A percentile compares a stretch with the other conserved stretches of the same genome.
Evolutionary conservation across 2,113 vertebrate genomes (phyloP).

Genomic region (Centropus bengalensis): DNA sequence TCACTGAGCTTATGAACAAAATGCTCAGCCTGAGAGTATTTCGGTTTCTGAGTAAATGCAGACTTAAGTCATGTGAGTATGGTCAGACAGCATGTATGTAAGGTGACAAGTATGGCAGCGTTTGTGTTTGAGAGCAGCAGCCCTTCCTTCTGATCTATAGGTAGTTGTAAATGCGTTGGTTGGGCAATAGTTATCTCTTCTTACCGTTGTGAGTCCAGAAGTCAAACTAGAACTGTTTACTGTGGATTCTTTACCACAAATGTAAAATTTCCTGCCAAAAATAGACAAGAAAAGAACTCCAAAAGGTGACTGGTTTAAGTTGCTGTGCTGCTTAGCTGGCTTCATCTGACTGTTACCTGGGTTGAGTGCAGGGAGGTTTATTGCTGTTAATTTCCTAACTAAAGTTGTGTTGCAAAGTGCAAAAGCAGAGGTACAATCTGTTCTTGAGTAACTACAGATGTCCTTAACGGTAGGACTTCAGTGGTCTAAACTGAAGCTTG

Average conservation of each 20-base stretch:
- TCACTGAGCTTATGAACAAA: not conserved
- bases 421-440: not conserved
- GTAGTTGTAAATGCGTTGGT: not conserved
- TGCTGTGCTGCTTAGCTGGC: not conserved
- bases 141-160: not conserved
- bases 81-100: rapidly evolving
- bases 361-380: not conserved
- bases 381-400: not conserved
- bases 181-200: not conserved
- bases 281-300: not conserved
- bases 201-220: not conserved
- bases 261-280: not conserved
- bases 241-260: not conserved
- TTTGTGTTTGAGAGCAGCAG: not conserved
- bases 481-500: not conserved
- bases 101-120: not conserved
- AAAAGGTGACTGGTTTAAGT: not conserved
- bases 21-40: not conserved
- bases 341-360: not conserved
- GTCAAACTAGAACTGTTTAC: not conserved
- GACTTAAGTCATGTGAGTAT: not conserved
- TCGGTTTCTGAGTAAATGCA: not conserved
- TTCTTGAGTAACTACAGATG: not conserved
- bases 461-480: not conserved
- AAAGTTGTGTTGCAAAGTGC: not conserved